Evolutionary conservation across 2,888 invertebrate genomes (phyloP), one percentile per base, ranked within the genome.

Genomic region (Saturnia japonica): DNA sequence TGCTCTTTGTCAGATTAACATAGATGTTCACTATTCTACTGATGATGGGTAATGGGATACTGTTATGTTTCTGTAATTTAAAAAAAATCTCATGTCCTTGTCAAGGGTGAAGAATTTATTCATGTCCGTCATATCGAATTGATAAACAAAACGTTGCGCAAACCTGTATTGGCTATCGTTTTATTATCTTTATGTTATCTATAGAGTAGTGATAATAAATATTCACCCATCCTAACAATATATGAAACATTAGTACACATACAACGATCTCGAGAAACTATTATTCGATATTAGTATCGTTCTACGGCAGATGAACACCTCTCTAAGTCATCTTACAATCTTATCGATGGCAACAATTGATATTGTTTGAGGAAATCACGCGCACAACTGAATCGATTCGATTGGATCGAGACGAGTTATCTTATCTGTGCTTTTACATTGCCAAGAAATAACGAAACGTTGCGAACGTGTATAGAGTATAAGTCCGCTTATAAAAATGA

Each of bases 331-430:
- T 78, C 81, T 81, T 72, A 74, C 77, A 83, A 88, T 88, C 87
- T 91, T 90, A 90, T 91, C 89, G 85, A 88, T 82, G 77, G 78
- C 83, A 82, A 83, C 40, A 78, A 86, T 88, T 87, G 87, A 86
- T 87, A 84, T 76, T 75, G 80, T 64, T 47, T 67, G 54, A 77
- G 78, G 76, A 85, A 90, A 91, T 93, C 91, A 92, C 91, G 91
- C 88, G 91, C 86, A 78, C 74, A 77, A 80, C 75, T 80, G 77
- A 80, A 82, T 84, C 85, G 83, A 84, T 82, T 78, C 83, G 77
- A 88, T 88, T 89, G 87, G 86, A 76, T 75, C 80, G 77, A 73
- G 75, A 64, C 71, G 77, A 75, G 77, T 67, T 77, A 77, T 79
- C 78, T 81, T 82, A 85, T 85, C 86, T 60, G 83, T 64, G 77